Percentiles rank a stretch among this genome's conserved stretches.
Evolutionary conservation across 2,888 invertebrate species (phyloP).

Genomic region (Drosophila putrida): DNA sequence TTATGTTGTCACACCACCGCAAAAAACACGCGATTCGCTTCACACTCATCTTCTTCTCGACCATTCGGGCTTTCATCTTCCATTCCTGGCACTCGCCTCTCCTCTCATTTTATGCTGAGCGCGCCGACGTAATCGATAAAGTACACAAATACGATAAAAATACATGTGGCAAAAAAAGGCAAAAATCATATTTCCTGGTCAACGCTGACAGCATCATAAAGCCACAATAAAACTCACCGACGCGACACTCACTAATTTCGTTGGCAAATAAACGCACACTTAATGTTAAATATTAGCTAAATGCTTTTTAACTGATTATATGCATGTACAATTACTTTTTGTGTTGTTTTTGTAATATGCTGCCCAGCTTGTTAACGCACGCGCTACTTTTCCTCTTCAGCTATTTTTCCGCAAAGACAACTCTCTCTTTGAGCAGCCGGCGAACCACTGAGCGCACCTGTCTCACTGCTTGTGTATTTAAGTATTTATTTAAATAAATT

Average conservation of each 20-base stretch:
- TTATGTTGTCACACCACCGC: conserved; percentile 52
- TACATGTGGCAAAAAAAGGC: conserved; percentile 59
- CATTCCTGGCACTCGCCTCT: conserved; percentile 18
- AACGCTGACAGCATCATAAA: neutral
- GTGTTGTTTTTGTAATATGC: conserved; percentile 45
- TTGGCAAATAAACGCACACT: conserved; percentile 37
- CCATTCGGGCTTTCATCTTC: conserved; percentile 48
- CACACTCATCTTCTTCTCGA: conserved; percentile 60
- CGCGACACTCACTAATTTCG: conserved; percentile 47
- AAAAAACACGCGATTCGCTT: conserved; percentile 66
- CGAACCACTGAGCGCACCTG: conserved; percentile 58
- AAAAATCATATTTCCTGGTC: conserved; percentile 27
- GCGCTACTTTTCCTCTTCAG: conserved; percentile 41
- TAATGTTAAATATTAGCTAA: conserved; percentile 42
- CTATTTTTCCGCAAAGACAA: conserved; percentile 51
- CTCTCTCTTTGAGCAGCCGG: conserved; percentile 62
- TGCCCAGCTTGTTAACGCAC: conserved; percentile 51
- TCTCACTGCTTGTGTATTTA: conserved; percentile 53
- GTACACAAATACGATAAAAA: conserved; percentile 67
- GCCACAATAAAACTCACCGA: conserved; percentile 35
- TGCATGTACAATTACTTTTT: conserved; percentile 64
- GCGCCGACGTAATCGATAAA: conserved; percentile 76
- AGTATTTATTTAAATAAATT: conserved; percentile 59
- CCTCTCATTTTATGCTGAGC: conserved; percentile 57
- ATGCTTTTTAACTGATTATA: conserved; percentile 39